Evolutionary conservation across 1,140 invertebrate genomes (phyloP), one percentile per base, ranked within the genome.

Genomic region (Meloidogyne exigua): DNA sequence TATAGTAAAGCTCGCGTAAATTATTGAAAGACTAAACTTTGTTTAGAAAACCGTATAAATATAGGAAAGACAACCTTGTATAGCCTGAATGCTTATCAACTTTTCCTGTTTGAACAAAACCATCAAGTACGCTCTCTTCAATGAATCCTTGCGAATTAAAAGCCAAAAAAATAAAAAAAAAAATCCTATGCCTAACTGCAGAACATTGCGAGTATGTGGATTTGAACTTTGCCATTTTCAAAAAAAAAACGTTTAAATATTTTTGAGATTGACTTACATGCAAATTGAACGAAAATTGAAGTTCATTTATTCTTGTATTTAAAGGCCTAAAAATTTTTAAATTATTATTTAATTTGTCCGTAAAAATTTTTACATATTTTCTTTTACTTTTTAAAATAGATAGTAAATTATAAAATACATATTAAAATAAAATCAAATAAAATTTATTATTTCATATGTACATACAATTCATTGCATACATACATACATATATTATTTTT

Each of bases 211-310:
- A 2, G 83, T 83, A 10, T 83, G 68, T 15, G 23, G 28, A 69
- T 98, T 97, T 90, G 96, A 3, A 36, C 70, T 36, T 39, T 77
- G 28, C 70, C 49, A 57, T 57, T 57, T 57, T 57, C 49, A 57
- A 57, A 57, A 57, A 57, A 57, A 57, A 57, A 57, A n/a, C n/a
- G n/a, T 57, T 57, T 57, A 57, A 5, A 5, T n/a, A n/a, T n/a
- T n/a, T 57, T 9, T n/a, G n/a, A 57, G 13, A 57, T 32, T 2
- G 18, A 57, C 49, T 57, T n/a, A 57, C 49, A 57, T n/a, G n/a
- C 49, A 57, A 15, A 9, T n/a, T 15, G 18, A n/a, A 57, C 49
- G 49, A n/a, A 57, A n/a, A 57, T 57, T 57, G 13, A n/a, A n/a
- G 0, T 18, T 5, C 49, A 57, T 57, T 18, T 18, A 44, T 44